Conservation (phyloP, 2,797 vertebrate genomes). For the Neoniphon sammara region DNA sequence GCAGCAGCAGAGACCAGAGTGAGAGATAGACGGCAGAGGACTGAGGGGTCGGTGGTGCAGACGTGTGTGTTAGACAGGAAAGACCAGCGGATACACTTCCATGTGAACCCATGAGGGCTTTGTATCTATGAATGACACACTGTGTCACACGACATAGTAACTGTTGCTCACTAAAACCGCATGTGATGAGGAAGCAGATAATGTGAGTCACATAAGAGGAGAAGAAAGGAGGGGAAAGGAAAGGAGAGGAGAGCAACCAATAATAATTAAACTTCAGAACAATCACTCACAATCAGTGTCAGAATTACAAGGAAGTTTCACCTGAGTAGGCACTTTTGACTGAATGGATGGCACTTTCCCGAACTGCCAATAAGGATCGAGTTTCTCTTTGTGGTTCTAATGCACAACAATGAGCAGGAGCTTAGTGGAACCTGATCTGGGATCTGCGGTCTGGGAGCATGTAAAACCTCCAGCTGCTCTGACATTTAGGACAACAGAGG, state of each 20-base stretch:
- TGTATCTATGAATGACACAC: conserved; percentile 41
- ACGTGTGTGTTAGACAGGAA: conserved; percentile 1
- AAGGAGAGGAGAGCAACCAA: conserved; percentile 9
- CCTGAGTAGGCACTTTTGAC: conserved; percentile 74
- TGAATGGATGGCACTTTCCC: conserved; percentile 63
- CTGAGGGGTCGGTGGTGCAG: background rate
- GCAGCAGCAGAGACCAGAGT: background rate
- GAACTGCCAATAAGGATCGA: conserved; percentile 64
- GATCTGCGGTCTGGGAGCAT: conserved; percentile 62
- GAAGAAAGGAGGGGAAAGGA: background rate
- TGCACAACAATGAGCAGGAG: conserved; percentile 61
- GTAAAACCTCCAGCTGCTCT: conserved; percentile 61
- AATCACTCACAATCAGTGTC: conserved; percentile 63
- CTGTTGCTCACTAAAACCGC: conserved; percentile 18
- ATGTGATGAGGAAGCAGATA: conserved; percentile 29
- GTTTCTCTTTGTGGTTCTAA: conserved; percentile 70
- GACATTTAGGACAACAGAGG: conserved; percentile 56
- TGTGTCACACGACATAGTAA: conserved; percentile 27
- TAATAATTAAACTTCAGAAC: conserved; percentile 30
- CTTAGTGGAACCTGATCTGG: conserved; percentile 68
- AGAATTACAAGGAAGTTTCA: conserved; percentile 65
- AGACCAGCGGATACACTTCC: background rate
- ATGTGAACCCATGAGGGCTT: conserved; percentile 23
- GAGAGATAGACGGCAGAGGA: background rate
- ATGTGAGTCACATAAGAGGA: conserved; percentile 8